Evolutionary conservation across 53 echinoderm and acorn worm genomes (phyloP), one percentile per base, ranked within the genome.

Genomic region (Temnopleurus reevesii): DNA sequence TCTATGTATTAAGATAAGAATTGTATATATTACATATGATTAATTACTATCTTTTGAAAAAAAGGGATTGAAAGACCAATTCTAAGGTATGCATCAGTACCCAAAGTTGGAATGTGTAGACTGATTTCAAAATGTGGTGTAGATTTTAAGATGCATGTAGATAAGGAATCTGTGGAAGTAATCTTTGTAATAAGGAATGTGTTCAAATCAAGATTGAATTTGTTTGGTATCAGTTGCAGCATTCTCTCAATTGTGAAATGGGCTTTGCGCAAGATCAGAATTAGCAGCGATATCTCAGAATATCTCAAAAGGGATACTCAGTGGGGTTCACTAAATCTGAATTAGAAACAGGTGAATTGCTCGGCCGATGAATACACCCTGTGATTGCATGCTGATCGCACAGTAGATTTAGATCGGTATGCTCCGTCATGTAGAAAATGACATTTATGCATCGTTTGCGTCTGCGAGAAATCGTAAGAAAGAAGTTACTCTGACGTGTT

Each of bases 331-430:
- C 43, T 41, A 71, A 38, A 49, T 79, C 46, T 38, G 79, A 79
- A 79, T 79, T 79, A 79, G 30, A 45, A 85, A 85, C 86, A 85
- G 86, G 86, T 85, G 86, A 85, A 29, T 59, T 45, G 61, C 86
- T 17, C 9, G 23, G 33, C 26, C 60, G 86, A 85, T 60, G 60
- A 85, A 85, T 85, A 25, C 35, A 4, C 41, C 1, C 28, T 19
- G 1, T 55, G 83, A 83, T 83, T 83, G 83, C 71, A 71, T 71
- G 71, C 41, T 71, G 71, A n/a, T 41, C 10, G 71, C 71, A 71
- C 38, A 38, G 71, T 71, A 41, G 71, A 41, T 71, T 71, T 41
- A 71, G 33, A 53, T 60, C 31, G 24, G 24, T 60, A 60, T 53
- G 86, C 86, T 85, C 19, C 43, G 61, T 46, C 49, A 53, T 60